phyloP scores from a whole-genome alignment of 2,113 vertebrate species.

The rat (Rattus norvegicus) region GRCr8 NC_086033.1:71376001-71376500 shows the following conservation, averaged over 20 bases:
- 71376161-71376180: neutral
- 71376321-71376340: too few relatives aligned
- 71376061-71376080: neutral
- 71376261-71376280: too few relatives aligned
- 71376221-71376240: neutral
- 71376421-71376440: too few relatives aligned
- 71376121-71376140: neutral
- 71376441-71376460: too few relatives aligned
- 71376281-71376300: too few relatives aligned
- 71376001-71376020: neutral
- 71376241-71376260: neutral
- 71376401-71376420: too few relatives aligned
- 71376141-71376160: neutral
- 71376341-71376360: too few relatives aligned
- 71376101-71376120: neutral
- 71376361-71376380: too few relatives aligned
- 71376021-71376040: neutral
- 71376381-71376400: too few relatives aligned
- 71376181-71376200: neutral
- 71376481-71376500: too few relatives aligned
- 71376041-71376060: neutral
- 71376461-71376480: too few relatives aligned
- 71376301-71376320: too few relatives aligned
- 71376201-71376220: neutral
- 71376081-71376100: neutral